Percentiles rank a stretch among this genome's conserved stretches.
Evolutionary conservation across 1,140 invertebrate genomes (phyloP).

Genomic region (Drosophila dunni): DNA sequence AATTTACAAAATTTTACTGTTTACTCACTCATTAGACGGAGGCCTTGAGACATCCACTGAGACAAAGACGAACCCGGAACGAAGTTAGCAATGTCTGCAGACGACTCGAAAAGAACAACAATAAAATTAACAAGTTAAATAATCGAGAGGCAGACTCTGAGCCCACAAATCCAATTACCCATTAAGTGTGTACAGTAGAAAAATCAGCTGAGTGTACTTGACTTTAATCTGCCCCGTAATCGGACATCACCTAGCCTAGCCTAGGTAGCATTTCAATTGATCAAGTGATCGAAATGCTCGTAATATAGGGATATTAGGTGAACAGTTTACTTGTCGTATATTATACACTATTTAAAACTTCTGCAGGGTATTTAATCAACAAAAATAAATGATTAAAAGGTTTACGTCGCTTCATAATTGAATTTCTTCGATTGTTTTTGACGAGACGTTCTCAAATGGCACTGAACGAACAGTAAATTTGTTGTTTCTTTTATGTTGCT

Average conservation of each 20-base stretch:
- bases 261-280: too few relatives aligned
- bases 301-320: too few relatives aligned
- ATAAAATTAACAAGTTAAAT: slow-evolving; percentile 80
- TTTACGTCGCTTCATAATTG: slow-evolving; percentile 55
- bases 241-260: too few relatives aligned
- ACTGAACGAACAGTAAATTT: slow-evolving; percentile 17
- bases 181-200: slow-evolving; percentile 20
- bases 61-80: not conserved
- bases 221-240: slow-evolving; percentile 1
- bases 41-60: slow-evolving; percentile 24
- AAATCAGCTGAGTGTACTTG: not conserved
- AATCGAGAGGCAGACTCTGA: slow-evolving; percentile 65
- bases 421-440: slow-evolving; percentile 69
- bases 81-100: slow-evolving; percentile 17
- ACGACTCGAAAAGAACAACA: slow-evolving; percentile 66
- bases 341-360: not conserved
- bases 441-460: slow-evolving; percentile 31
- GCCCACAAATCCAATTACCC: slow-evolving; percentile 75
- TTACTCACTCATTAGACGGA: slow-evolving; percentile 75
- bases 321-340: not conserved
- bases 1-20: slow-evolving; percentile 59
- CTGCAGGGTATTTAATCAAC: slow-evolving; percentile 6
- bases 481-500: slow-evolving; percentile 8
- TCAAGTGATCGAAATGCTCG: too few relatives aligned
- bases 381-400: not conserved